Evolutionary conservation across 1,140 invertebrate species (phyloP), one percentile per base, ranked within the genome.

Genomic region (Saccostrea cuccullata): DNA sequence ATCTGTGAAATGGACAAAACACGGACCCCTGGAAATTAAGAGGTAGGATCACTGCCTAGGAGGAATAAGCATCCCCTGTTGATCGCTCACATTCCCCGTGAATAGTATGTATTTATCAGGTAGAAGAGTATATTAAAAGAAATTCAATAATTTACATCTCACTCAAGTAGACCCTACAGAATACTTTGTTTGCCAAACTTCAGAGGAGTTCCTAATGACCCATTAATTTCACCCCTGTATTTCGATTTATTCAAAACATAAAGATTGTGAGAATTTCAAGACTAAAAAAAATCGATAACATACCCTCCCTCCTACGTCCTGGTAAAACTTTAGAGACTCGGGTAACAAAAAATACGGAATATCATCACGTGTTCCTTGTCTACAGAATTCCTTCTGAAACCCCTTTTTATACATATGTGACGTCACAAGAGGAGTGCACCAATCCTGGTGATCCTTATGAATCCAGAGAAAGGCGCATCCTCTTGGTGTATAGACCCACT

Each of bases 401-500:
- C 86, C 88, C 20, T 82, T 40, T 0, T 87, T 87, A 26, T 87
- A 70, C 23, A 58, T 47, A 82, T 85, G 82, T 73, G 91, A 91
- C 2, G 92, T 93, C 23, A 89, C 87, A 13, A 89, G 30, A 0
- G 92, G 92, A 13, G 64, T 36, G 12, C 92, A 64, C 90, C 89
- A 90, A 20, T 84, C 40, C 11, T 88, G 88, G 55, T 92, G 92
- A 0, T 92, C 85, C 36, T 89, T 90, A 12, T 84, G 82, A 3
- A 92, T 85, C 87, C 90, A 93, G 58, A 93, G 84, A 36, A 93
- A 23, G 47, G 92, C 92, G 82, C 89, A 91, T 6, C 92, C 92
- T 26, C 90, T 84, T 0, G 92, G 92, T 11, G 91, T 86, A 88
- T 89, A 93, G n/a, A 89, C 15, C 93, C 93, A 93, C 85, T 93